Base-by-base conservation (phyloP, 2,888 invertebrate genomes). In the Chrysolina haemoptera region DNA sequence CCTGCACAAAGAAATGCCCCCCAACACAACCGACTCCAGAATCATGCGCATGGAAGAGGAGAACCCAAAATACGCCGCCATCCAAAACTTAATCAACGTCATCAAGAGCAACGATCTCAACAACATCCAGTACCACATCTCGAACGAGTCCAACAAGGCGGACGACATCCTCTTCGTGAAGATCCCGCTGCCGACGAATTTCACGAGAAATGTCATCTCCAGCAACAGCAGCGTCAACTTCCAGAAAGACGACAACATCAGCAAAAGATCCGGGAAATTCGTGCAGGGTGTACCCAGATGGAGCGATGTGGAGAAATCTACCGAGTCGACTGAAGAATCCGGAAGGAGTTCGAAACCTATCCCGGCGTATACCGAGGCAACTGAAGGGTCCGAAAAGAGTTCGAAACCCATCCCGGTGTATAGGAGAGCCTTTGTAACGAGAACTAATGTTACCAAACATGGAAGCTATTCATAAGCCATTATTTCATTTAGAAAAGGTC, bases 1-100 rank as follows among this genome's bases (percentile, higher is more conserved):
- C 85, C 89, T 96, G 0, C 96, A 96, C 83, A 92, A 93, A 85
- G 93, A 93, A 74, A 91, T 93, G 46, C 96, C 96, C 4, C 95
- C 95, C 0, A 94, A 95, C 71, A 76, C 50, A 14, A 82, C 83
- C 10, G 78, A 79, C 16, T 67, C 79, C 41, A 74, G 76, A 71
- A 67, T 80, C 40, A 70, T 76, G 74, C 71, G 76, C 10, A 76
- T 75, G 43, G 73, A 78, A 27, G 70, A 75, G n/a, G 76, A 76
- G 9, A 81, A 82, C 62, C 77, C 82, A 1, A 85, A 85, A 77
- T 82, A 82, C 64, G 80, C 83, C 5, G 88, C 88, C 11, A 88
- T 88, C 27, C 85, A 87, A 73, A 87, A 85, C 79, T 80, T 88
- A 62, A 87, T 88, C 62, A 80, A 86, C 68, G 83, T 86, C 5